A percentile compares a stretch with the other conserved stretches of the same genome.
Evolutionary conservation across 2,888 invertebrate genomes (phyloP).

Genomic region (Xanthorhoe spadicearia): DNA sequence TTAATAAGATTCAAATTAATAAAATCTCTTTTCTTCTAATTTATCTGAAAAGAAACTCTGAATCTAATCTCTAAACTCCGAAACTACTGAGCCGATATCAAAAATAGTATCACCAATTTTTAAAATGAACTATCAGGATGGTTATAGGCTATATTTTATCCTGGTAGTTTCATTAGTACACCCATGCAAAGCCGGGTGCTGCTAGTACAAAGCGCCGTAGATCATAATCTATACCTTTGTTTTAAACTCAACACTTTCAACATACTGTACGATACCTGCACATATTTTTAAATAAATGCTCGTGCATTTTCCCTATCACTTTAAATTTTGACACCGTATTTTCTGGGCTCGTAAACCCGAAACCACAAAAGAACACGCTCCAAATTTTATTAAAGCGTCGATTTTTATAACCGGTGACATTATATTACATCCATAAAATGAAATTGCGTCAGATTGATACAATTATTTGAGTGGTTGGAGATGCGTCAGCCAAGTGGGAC

Average conservation of each 20-base stretch:
- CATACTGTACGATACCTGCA: neutral
- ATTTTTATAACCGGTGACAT: neutral
- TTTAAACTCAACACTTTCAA: too few species aligned
- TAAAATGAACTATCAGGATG: too few species aligned
- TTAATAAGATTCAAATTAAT: neutral
- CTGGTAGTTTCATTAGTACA: too few species aligned
- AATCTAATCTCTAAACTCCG: too few species aligned
- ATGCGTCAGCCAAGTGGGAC: neutral
- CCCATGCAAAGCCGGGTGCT: too few species aligned
- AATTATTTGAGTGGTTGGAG: neutral
- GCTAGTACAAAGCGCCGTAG: too few species aligned
- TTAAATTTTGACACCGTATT: conserved; percentile 11
- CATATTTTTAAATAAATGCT: neutral
- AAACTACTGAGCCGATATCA: too few species aligned
- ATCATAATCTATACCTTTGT: too few species aligned
- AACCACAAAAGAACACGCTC: conserved; percentile 16
- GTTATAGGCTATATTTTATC: too few species aligned
- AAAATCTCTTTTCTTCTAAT: too few species aligned
- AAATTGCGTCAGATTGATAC: neutral
- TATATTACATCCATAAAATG: neutral
- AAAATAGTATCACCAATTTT: too few species aligned
- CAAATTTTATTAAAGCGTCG: conserved; percentile 13
- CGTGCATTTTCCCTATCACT: conserved; percentile 4
- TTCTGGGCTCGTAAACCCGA: conserved; percentile 21
- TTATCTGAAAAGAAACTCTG: too few species aligned